Percentiles rank a stretch among this genome's conserved stretches.
phyloP scores from a whole-genome alignment of 2,113 vertebrate genomes.

The Lasiurus borealis region DNA sequence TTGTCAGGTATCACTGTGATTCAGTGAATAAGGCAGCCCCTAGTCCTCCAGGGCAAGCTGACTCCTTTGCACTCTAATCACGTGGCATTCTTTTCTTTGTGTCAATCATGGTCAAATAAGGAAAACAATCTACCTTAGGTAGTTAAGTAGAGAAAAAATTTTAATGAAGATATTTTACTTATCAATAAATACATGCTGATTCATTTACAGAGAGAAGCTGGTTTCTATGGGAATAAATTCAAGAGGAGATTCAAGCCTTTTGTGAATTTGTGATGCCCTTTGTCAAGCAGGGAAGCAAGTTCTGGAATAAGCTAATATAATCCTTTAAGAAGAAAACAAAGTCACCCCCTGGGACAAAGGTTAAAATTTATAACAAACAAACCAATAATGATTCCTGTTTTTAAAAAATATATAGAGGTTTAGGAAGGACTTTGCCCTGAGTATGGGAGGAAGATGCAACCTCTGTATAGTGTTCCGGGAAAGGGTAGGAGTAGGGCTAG shows the following conservation, averaged over 20 bases:
- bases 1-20: not conserved
- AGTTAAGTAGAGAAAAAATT: not conserved
- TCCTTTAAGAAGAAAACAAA: constrained; percentile 1
- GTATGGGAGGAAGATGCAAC: not conserved
- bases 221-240: constrained; percentile 19
- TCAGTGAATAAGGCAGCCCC: not conserved
- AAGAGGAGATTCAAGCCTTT: not conserved
- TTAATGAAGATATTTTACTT: not conserved
- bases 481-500: not conserved
- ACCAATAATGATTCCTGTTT: not conserved
- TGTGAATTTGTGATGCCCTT: constrained; percentile 42
- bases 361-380: not conserved
- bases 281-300: not conserved
- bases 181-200: constrained; percentile 54
- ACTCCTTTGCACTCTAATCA: not conserved
- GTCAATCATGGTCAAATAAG: not conserved
- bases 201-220: constrained; percentile 34
- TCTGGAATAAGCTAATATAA: constrained; percentile 48
- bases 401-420: not conserved
- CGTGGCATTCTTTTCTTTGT: not conserved
- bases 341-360: not conserved
- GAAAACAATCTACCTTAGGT: not conserved
- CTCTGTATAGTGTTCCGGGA: not conserved
- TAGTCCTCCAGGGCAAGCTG: not conserved
- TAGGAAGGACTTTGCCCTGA: not conserved